Percentiles rank a stretch among this genome's conserved stretches.
Evolutionary conservation across 2,113 vertebrate genomes (phyloP).

Genomic region (Oreocharis arfaki): DNA sequence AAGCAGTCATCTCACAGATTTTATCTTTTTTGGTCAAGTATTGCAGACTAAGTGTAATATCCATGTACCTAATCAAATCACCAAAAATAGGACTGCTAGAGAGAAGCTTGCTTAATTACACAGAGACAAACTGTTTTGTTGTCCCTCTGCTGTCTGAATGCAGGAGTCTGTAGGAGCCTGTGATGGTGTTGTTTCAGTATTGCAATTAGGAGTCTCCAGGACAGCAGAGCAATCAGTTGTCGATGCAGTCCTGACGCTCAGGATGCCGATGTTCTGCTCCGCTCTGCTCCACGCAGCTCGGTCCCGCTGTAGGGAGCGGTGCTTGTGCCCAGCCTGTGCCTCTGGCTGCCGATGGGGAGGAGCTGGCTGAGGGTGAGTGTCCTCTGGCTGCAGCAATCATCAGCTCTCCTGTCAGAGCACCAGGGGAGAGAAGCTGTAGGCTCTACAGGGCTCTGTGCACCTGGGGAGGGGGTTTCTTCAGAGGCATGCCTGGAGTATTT

Average conservation of each 20-base stretch:
- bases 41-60: neutral
- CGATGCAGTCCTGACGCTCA: neutral
- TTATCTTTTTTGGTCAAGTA: neutral
- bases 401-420: neutral
- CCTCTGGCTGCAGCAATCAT: neutral
- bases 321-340: neutral
- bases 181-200: neutral
- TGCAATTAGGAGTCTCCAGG: neutral
- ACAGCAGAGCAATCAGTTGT: neutral
- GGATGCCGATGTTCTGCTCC: neutral
- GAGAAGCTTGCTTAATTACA: neutral
- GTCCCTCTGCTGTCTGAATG: neutral
- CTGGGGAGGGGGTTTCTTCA: neutral
- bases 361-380: neutral
- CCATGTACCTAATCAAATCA: neutral
- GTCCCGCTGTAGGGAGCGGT: fast-evolving
- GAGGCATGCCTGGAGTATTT: neutral
- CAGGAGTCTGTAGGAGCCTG: neutral
- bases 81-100: neutral
- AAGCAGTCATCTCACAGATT: neutral
- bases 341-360: neutral
- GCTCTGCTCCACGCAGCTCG: fast-evolving
- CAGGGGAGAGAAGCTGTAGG: fast-evolving
- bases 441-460: neutral
- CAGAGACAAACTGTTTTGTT: neutral